Evolutionary conservation across 2,113 vertebrate genomes (phyloP).

Genomic region (Pelecanoides urinatrix): DNA sequence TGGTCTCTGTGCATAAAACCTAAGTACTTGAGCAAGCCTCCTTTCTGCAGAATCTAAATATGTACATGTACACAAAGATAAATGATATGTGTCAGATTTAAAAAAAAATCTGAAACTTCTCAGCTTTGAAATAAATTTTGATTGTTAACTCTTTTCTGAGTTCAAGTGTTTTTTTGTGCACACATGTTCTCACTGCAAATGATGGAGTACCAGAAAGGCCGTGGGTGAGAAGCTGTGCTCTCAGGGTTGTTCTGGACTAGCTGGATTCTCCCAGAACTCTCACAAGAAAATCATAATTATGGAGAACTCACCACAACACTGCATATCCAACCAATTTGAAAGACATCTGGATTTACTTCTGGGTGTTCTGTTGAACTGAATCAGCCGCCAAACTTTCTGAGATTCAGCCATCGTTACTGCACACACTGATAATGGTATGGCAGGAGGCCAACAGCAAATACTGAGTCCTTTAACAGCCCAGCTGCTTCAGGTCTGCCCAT

Average conservation of each 20-base stretch:
- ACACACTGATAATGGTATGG: background rate
- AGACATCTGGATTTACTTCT: constrained; percentile 48
- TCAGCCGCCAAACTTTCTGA: background rate
- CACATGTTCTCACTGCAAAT: background rate
- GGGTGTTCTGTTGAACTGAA: constrained; percentile 1
- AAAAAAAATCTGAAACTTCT: background rate
- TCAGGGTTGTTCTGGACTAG: background rate
- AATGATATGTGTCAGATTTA: background rate
- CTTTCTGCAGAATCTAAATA: background rate
- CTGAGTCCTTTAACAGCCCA: background rate
- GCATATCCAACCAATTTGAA: background rate
- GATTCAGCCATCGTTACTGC: background rate
- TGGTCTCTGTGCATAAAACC: background rate
- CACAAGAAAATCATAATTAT: background rate
- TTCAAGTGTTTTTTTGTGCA: background rate
- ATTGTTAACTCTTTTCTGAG: background rate
- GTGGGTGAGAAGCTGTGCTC: background rate
- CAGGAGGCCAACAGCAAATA: constrained; percentile 1
- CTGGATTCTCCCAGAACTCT: background rate
- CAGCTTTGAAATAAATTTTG: background rate
- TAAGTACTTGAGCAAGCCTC: background rate
- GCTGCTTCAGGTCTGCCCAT: constrained; percentile 7
- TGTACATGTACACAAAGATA: background rate
- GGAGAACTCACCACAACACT: background rate
- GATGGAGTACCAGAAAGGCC: background rate